phyloP scores from a whole-genome alignment of 2,888 invertebrate genomes.

The Nomada fabriciana region DNA sequence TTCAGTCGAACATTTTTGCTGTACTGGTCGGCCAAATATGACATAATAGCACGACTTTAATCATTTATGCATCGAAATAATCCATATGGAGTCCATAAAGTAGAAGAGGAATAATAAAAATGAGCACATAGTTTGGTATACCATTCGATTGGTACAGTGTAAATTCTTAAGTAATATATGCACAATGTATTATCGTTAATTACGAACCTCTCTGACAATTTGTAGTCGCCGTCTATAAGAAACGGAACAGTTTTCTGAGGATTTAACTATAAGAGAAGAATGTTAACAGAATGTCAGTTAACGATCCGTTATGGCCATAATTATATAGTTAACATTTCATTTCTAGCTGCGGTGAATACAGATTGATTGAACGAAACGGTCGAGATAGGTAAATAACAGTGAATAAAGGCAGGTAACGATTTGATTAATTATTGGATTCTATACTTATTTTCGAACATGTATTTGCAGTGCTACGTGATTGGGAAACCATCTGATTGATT shows the following conservation, averaged over 20 bases:
- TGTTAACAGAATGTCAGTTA: not conserved
- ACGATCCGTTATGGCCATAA: not conserved
- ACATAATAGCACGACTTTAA: constrained; percentile 84
- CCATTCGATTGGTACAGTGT: too few species aligned
- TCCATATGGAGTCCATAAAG: not conserved
- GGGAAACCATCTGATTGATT: not conserved
- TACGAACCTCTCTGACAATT: constrained; percentile 79
- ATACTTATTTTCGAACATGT: constrained; percentile 5
- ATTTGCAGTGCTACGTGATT: not conserved
- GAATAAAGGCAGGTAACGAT: not conserved
- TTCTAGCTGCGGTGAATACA: not conserved
- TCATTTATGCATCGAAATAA: constrained; percentile 25
- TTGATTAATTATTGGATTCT: constrained; percentile 4
- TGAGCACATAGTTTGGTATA: not conserved
- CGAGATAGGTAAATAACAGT: not conserved
- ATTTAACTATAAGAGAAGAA: constrained; percentile 74
- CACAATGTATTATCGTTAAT: not conserved
- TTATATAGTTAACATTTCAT: not conserved
- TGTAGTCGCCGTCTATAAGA: constrained; percentile 79
- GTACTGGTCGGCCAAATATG: constrained; percentile 85
- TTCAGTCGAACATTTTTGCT: constrained; percentile 83
- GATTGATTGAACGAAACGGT: not conserved
- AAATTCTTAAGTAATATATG: constrained; percentile 7
- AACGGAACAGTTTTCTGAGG: constrained; percentile 78
- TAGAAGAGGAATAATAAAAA: not conserved